Evolutionary conservation across 2,797 vertebrate species (phyloP).

Genomic region (Cercopithecus hamlyni): DNA sequence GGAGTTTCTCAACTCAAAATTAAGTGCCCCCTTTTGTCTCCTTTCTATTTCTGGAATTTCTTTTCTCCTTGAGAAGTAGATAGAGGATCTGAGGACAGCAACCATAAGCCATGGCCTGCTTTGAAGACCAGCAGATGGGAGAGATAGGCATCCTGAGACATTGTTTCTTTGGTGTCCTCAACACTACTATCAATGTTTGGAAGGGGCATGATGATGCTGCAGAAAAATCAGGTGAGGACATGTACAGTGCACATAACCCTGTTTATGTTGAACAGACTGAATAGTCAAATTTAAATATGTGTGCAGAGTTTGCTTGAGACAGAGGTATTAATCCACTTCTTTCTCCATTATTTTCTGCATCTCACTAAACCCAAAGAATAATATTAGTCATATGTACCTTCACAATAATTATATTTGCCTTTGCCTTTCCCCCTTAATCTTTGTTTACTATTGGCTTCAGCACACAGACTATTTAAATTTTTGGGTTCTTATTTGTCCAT

Average conservation of each 20-base stretch:
- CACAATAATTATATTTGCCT: neutral
- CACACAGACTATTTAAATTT: neutral
- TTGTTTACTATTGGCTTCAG: neutral
- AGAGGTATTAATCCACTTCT: neutral
- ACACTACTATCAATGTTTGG: neutral
- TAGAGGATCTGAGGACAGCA: neutral
- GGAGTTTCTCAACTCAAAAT: neutral
- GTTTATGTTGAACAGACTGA: neutral
- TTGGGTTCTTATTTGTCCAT: neutral
- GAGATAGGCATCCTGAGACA: neutral
- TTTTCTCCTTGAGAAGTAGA: neutral
- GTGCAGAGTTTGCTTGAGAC: neutral
- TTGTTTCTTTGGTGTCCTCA: neutral
- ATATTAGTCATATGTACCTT: neutral
- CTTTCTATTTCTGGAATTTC: neutral
- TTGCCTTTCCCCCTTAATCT: neutral
- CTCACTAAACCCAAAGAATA: neutral
- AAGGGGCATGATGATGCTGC: neutral
- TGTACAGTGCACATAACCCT: no score
- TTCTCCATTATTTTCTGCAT: neutral
- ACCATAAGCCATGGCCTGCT: neutral
- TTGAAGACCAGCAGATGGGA: neutral
- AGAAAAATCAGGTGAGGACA: neutral
- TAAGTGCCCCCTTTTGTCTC: neutral
- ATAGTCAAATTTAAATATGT: neutral